Base-by-base conservation (phyloP, 2,888 invertebrate genomes). In the Epirrhoe alternata region DNA sequence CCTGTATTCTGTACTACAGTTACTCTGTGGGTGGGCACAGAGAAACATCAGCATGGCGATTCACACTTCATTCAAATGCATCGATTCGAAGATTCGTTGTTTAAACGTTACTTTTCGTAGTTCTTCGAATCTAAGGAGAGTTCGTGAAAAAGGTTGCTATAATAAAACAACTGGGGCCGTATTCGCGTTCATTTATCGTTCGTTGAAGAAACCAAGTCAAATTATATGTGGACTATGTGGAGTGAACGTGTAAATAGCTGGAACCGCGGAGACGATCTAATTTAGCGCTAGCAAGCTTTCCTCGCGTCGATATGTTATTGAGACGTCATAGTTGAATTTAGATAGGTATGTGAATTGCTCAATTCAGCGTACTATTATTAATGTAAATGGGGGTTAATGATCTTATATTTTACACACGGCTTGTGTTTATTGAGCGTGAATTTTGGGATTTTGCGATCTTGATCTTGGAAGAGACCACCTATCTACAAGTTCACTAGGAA, bases 251-350 rank as follows among this genome's bases (percentile, higher is more conserved):
- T 47, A 16, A n/a, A 14, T 45, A 45, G 12, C 10, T 17, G 38
- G 45, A 17, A 16, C 14, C 2, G 53, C 7, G 17, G 50, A 59
- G 60, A 60, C 64, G 38, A 49, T 12, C 51, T 61, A 56, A 65
- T 61, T 61, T 54, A 42, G 54, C 31, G 35, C 65, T 31, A 24
- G 54, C 58, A 35, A 54, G 24, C 42, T 54, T 57, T 61, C 66
- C 17, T 17, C 63, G 38, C 55, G n/a, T 55, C 47, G 30, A 63
- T 67, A 51, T 67, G 47, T 63, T 67, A 49, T 56, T 58, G 45
- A 47, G 47, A 63, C 66, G 59, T 63, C 62, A 66, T 47, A 14
- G 49, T 16, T 30, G 45, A 45, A 35, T 59, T 53, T 45, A 38
- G 47, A 45, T 61, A 54, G 30, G 51, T 30, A 45, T 61, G 33